These are phyloP conservation scores for Tapirus indicus DNA, from an alignment of 2,797 vertebrate species.

Conservation along the genomic window DNA sequence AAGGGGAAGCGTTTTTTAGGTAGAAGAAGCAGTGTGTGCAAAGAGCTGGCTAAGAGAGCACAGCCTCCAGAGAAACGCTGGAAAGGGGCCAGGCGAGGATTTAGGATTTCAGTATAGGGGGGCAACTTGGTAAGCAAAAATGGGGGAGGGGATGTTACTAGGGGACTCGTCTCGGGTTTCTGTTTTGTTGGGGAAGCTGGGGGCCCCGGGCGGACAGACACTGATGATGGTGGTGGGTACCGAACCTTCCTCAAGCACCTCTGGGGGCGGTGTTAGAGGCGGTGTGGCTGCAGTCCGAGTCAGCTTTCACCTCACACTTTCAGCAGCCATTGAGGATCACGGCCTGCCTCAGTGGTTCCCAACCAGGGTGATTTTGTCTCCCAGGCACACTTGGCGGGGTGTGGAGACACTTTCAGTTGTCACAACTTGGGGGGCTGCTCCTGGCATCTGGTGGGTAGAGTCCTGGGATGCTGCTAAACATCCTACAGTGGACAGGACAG, in stretches of 20 bases:
- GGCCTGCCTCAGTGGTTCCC: not conserved
- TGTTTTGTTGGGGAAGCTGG: not conserved
- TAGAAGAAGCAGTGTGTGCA: not conserved
- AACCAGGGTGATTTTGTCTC: rapidly evolving
- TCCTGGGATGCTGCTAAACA: rapidly evolving
- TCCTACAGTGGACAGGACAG: not conserved
- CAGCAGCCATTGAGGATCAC: not conserved
- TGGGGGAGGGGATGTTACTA: rapidly evolving
- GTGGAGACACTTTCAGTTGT: not conserved
- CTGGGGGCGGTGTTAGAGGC: not conserved
- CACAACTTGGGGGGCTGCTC: not conserved
- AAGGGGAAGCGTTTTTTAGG: not conserved
- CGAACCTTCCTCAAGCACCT: not conserved
- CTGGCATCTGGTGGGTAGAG: too few species aligned
- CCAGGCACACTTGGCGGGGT: not conserved
- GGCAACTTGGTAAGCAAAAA: not conserved
- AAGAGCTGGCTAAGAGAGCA: not conserved
- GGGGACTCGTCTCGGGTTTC: not conserved
- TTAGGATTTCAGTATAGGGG: not conserved
- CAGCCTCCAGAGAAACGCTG: not conserved
- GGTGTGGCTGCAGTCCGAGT: rapidly evolving
- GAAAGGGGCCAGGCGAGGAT: not conserved
- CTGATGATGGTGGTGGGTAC: rapidly evolving
- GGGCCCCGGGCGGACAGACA: not conserved
- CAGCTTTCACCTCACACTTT: not conserved